phyloP scores from a whole-genome alignment of 2,113 vertebrate genomes.

The Protobothrops flavoviridis region DNA sequence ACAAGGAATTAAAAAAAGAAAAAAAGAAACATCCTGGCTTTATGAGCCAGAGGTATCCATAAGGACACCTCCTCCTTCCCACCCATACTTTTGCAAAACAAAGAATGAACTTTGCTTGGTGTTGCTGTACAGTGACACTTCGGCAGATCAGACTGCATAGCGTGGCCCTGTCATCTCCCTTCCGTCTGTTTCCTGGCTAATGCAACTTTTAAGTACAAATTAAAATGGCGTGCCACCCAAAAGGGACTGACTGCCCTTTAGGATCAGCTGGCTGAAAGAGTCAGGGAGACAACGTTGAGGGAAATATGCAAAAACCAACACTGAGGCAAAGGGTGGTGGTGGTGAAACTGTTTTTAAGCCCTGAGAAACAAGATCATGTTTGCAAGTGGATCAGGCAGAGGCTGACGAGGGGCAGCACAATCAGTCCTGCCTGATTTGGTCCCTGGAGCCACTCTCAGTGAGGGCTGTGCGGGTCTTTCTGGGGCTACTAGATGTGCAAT shows the following conservation, averaged over 20 bases:
- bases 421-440: too few relatives aligned
- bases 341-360: not conserved
- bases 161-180: too few relatives aligned
- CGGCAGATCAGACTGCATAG: not conserved
- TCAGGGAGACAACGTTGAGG: not conserved
- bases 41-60: too few relatives aligned
- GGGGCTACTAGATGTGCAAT: not conserved
- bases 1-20: not conserved
- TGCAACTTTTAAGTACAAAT: not conserved
- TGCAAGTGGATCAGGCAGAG: not conserved
- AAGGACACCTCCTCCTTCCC: not conserved
- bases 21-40: not conserved
- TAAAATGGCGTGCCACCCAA: not conserved
- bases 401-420: too few relatives aligned
- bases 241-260: not conserved
- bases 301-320: not conserved
- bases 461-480: not conserved
- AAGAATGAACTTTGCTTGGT: not conserved
- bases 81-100: not conserved
- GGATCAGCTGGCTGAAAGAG: not conserved
- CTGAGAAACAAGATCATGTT: not conserved
- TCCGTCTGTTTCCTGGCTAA: not conserved
- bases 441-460: fast-evolving
- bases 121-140: not conserved
- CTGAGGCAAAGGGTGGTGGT: not conserved